Evolutionary conservation across 2,888 invertebrate species (phyloP).

Genomic region (Cantharis nigra): DNA sequence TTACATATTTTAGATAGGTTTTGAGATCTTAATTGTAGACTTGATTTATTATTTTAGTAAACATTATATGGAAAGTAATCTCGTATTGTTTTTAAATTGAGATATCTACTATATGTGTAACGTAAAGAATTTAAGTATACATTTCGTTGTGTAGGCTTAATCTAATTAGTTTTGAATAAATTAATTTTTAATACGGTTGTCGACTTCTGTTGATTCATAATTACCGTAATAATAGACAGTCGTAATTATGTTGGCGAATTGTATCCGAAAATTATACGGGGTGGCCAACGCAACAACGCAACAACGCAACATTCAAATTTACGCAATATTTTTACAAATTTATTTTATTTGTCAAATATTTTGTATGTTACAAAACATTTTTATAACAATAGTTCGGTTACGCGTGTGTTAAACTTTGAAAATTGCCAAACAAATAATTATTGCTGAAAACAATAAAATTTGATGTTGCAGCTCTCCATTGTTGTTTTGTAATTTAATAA

Average conservation of each 20-base stretch:
- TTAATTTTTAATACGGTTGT: neutral
- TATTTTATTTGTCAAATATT: too few relatives aligned
- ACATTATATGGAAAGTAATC: neutral
- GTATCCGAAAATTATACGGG: neutral
- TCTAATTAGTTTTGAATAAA: neutral
- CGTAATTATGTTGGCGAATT: neutral
- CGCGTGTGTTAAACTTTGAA: neutral
- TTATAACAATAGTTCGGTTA: neutral
- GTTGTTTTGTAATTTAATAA: neutral
- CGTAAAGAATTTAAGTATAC: neutral
- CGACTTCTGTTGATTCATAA: neutral
- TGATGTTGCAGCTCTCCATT: neutral
- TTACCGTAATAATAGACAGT: neutral
- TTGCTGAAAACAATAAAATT: neutral
- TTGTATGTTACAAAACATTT: neutral
- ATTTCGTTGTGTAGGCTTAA: neutral
- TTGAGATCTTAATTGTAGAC: neutral
- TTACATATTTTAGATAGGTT: slow-evolving; percentile 3
- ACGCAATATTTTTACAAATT: too few relatives aligned
- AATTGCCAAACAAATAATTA: neutral
- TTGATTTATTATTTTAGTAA: neutral
- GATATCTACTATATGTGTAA: neutral
- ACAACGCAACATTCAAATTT: too few relatives aligned
- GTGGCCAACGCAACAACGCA: neutral
- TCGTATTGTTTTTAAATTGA: neutral